Evolutionary conservation across 2,888 invertebrate species (phyloP).

Genomic region (Minunthozetes semirufus): DNA sequence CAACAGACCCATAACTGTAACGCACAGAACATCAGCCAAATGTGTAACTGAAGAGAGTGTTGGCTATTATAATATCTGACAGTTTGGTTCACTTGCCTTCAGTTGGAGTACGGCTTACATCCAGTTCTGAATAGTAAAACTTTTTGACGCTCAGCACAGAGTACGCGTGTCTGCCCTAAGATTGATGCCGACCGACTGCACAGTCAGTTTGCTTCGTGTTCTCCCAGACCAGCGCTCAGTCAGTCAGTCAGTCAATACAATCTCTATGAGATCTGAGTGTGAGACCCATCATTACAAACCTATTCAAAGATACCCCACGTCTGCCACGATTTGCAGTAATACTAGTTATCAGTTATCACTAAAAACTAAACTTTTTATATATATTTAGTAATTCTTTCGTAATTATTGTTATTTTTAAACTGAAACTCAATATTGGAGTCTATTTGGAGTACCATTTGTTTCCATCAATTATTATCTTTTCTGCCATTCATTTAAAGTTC

Average conservation of each 20-base stretch:
- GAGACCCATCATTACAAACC: background rate
- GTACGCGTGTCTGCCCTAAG: conserved; percentile 25
- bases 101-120: background rate
- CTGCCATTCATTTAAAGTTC: too few species aligned
- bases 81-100: background rate
- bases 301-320: background rate
- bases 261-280: background rate
- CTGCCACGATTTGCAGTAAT: background rate
- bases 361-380: background rate
- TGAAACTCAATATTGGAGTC: background rate
- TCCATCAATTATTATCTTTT: too few species aligned
- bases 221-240: background rate
- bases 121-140: background rate
- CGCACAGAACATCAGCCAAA: background rate
- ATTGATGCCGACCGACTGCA: conserved; percentile 11
- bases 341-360: background rate
- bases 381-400: background rate
- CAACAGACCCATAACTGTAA: background rate
- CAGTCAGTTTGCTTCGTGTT: background rate
- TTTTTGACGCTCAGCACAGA: background rate
- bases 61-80: conserved; percentile 12
- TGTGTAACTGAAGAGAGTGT: conserved; percentile 3
- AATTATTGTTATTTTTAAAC: background rate
- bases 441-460: too few species aligned
- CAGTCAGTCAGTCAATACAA: background rate